Evolutionary conservation across 2,888 invertebrate genomes (phyloP), one percentile per base, ranked within the genome.

Genomic region (Aquatica leii): DNA sequence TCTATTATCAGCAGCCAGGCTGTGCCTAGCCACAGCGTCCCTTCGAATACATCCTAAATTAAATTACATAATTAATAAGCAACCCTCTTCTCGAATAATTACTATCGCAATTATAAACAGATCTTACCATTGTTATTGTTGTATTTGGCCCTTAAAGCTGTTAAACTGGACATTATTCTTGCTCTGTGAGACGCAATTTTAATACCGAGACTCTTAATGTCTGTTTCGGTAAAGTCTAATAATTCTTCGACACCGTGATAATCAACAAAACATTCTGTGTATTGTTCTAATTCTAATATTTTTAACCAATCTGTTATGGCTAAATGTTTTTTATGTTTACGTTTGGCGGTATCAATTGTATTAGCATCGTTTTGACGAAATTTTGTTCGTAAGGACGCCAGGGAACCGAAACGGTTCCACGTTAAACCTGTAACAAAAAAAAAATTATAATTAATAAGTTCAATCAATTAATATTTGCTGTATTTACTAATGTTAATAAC

Each of bases 151-250:
- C 86, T 82, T 2, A 90, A 82, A 6, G 86, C 84, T n/a, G 87
- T 83, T 54, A 90, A 80, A 76, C 87, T 89, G 34, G 87, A 86
- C 65, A 88, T 84, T 69, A 90, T 86, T 71, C 86, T 83, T 1
- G 88, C 87, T 24, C 90, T 80, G 78, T 90, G 89, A 12, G 85
- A 85, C 1, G 87, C 84, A 72, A 87, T 87, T 67, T 85, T 85
- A 31, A 90, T 83, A 0, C 90, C 90, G 62, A 88, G 77, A 46
- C 84, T 82, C 73, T 85, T 85, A 51, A 90, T 82, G 68, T 87
- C 87, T 1, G 82, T 80, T 75, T 90, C 88, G 21, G 83, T 83
- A 70, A 84, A 80, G 58, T 84, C 80, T 65, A 88, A 75, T 62
- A 88, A 74, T 62, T 87, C 86, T 81, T 88, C 87, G 15, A 88